These are phyloP conservation scores for Zenarchopterus dispar DNA, from an alignment of 2,797 vertebrate species.

Conservation along the genomic window DNA sequence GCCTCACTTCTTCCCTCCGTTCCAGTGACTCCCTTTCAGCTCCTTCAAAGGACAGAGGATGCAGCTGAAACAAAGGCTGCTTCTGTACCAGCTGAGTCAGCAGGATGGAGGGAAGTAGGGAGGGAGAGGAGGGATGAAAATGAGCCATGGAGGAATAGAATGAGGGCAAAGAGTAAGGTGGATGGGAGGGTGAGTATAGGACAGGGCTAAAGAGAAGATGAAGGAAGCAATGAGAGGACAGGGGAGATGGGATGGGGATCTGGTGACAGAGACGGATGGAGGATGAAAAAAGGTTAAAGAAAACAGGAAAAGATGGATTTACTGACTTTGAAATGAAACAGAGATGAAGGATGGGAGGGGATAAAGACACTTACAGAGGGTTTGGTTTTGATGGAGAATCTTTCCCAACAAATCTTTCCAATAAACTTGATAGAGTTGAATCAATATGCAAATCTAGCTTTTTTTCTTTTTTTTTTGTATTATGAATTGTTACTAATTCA, in stretches of 20 bases:
- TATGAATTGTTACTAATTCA: constrained; percentile 5
- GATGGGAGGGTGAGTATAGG: constrained; percentile 36
- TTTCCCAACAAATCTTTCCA: constrained; percentile 23
- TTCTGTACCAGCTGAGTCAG: constrained; percentile 75
- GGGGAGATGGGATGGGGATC: not conserved
- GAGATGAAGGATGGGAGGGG: constrained; percentile 27
- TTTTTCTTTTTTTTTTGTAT: not conserved
- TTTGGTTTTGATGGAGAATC: not conserved
- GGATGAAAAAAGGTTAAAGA: not conserved
- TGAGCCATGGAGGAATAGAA: constrained; percentile 47
- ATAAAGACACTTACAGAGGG: constrained; percentile 34
- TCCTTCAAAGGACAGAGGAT: constrained; percentile 69
- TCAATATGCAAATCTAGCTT: constrained; percentile 52
- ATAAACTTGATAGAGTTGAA: constrained; percentile 41
- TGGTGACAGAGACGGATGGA: constrained; percentile 4
- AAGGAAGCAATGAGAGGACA: not conserved
- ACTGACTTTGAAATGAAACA: constrained; percentile 18
- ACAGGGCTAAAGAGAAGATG: constrained; percentile 20
- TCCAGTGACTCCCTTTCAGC: constrained; percentile 41
- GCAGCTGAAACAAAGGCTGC: constrained; percentile 70
- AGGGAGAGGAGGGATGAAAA: constrained; percentile 45
- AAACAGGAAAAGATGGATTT: not conserved
- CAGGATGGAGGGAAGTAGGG: constrained; percentile 53
- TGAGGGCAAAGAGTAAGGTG: constrained; percentile 59
- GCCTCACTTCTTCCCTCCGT: constrained; percentile 24